phyloP scores from a whole-genome alignment of 2,113 vertebrate genomes.

The Glareola pratincola region DNA sequence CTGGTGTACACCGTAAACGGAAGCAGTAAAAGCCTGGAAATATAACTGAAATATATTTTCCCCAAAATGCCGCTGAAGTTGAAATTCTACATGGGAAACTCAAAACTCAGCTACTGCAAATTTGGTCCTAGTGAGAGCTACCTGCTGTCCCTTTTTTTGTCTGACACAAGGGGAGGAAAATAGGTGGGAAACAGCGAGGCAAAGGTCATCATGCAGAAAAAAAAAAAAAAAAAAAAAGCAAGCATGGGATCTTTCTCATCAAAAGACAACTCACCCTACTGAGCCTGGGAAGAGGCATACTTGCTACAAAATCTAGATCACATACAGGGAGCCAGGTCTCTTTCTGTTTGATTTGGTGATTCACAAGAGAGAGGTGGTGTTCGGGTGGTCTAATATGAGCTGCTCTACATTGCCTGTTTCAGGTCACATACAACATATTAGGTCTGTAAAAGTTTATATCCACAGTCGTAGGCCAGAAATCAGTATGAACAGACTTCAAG shows the following conservation, averaged over 20 bases:
- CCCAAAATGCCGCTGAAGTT: background rate
- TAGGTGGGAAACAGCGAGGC: background rate
- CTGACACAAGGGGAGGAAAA: background rate
- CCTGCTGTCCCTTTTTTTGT: background rate
- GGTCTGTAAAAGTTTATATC: background rate
- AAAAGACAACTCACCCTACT: background rate
- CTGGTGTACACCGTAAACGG: background rate
- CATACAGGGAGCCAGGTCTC: background rate
- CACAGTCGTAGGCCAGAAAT: background rate
- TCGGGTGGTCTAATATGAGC: background rate
- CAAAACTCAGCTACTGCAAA: background rate
- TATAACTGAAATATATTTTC: background rate
- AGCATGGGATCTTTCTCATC: background rate
- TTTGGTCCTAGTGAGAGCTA: background rate
- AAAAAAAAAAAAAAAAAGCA: background rate
- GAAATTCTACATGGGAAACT: background rate
- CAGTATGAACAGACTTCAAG: background rate
- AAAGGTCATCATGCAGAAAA: background rate
- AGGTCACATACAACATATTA: background rate
- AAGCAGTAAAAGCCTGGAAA: background rate
- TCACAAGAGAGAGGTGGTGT: background rate
- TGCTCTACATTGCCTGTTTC: background rate
- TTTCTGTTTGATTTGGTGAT: background rate
- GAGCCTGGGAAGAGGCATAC: background rate
- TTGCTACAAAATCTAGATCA: background rate